phyloP scores from a whole-genome alignment of 2,797 vertebrate species.

The Carapus acus region DNA sequence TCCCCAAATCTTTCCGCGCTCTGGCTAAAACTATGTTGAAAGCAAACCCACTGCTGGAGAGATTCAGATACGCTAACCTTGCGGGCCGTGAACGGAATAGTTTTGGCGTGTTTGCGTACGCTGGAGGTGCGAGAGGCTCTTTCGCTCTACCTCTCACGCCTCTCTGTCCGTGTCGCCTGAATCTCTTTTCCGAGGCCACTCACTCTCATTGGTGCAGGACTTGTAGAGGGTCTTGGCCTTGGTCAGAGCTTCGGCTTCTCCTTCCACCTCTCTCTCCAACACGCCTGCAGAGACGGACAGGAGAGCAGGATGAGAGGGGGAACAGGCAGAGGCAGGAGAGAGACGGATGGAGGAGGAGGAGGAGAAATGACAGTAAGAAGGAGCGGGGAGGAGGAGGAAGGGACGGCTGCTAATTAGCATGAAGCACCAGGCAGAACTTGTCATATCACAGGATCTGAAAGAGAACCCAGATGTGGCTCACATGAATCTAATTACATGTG shows the following conservation, averaged over 20 bases:
- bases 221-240: constrained; percentile 91
- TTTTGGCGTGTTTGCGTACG: too few species aligned
- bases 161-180: too few species aligned
- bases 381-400: background rate
- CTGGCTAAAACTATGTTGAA: too few species aligned
- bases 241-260: constrained; percentile 73
- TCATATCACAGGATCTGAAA: constrained; percentile 9
- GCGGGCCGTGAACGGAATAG: too few species aligned
- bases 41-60: too few species aligned
- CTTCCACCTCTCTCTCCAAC: constrained; percentile 68
- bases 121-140: too few species aligned
- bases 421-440: constrained; percentile 10
- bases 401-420: constrained; percentile 11
- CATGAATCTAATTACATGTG: constrained; percentile 18
- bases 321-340: constrained; percentile 7
- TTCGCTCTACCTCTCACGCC: too few species aligned
- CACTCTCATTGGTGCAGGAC: constrained; percentile 93
- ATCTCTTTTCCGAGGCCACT: constrained; percentile 65
- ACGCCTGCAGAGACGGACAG: constrained; percentile 61
- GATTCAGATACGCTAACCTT: too few species aligned
- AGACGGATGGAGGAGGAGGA: constrained; percentile 10
- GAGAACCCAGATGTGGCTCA: constrained; percentile 31
- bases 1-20: too few species aligned
- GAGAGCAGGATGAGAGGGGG: constrained; percentile 16
- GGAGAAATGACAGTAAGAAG: too few species aligned